phyloP scores from a whole-genome alignment of 2,888 invertebrate genomes.

The Drosophila pseudotakahashii region DNA sequence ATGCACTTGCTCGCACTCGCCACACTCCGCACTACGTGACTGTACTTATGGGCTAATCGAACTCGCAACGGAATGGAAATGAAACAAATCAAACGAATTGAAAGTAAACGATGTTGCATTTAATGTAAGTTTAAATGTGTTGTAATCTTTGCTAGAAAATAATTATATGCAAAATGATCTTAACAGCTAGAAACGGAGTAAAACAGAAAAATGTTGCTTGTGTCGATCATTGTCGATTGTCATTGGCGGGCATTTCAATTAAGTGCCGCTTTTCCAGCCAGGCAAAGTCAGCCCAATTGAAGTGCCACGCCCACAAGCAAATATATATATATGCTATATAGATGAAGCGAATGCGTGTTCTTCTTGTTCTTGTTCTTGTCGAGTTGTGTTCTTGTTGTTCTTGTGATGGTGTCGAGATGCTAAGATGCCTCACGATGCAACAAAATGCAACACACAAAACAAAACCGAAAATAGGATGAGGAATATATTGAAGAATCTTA shows the following conservation, averaged over 20 bases:
- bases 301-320: constrained; percentile 44
- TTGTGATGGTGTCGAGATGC: constrained; percentile 25
- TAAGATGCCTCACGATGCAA: constrained; percentile 74
- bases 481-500: constrained; percentile 86
- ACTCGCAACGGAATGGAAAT: constrained; percentile 54
- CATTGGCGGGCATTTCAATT: constrained; percentile 63
- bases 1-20: constrained; percentile 43
- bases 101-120: constrained; percentile 67
- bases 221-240: background rate
- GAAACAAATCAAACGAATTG: constrained; percentile 49
- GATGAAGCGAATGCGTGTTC: constrained; percentile 40
- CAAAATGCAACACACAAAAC: constrained; percentile 84
- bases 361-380: constrained; percentile 23
- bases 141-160: constrained; percentile 40
- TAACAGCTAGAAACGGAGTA: constrained; percentile 54
- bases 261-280: constrained; percentile 70
- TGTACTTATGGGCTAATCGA: constrained; percentile 56
- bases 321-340: background rate
- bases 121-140: constrained; percentile 57
- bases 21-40: constrained; percentile 53
- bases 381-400: constrained; percentile 34
- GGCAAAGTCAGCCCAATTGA: constrained; percentile 72
- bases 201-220: constrained; percentile 26
- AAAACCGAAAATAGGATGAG: constrained; percentile 82
- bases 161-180: constrained; percentile 57